These are phyloP conservation scores for Dione vanillae DNA, from an alignment of 2,888 invertebrate genomes.

Conservation along the genomic window DNA sequence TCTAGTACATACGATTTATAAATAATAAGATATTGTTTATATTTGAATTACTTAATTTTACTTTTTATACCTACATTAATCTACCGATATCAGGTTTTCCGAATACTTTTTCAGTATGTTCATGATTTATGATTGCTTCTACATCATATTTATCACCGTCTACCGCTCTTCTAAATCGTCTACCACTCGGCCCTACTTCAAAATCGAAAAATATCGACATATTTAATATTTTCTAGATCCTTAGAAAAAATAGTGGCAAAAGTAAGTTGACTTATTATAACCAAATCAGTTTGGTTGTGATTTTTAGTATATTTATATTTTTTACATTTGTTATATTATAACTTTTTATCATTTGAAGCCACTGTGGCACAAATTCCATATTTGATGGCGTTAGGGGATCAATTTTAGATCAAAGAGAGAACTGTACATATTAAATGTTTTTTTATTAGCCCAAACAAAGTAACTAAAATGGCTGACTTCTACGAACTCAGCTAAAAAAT, in stretches of 20 bases:
- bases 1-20: too few relatives aligned
- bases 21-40: too few relatives aligned
- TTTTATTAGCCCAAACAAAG: too few relatives aligned
- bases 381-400: too few relatives aligned
- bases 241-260: not conserved
- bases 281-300: constrained; percentile 60
- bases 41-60: too few relatives aligned
- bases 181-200: constrained; percentile 60
- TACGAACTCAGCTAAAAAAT: constrained; percentile 39
- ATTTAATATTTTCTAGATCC: constrained; percentile 23
- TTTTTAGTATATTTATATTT: not conserved
- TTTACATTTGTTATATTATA: not conserved
- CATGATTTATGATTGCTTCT: constrained; percentile 55
- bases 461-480: too few relatives aligned
- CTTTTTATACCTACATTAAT: constrained; percentile 64
- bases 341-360: not conserved
- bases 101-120: constrained; percentile 59
- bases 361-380: not conserved
- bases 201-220: constrained; percentile 80
- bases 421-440: too few relatives aligned
- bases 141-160: constrained; percentile 69
- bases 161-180: constrained; percentile 70
- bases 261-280: not conserved
- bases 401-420: too few relatives aligned
- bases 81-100: constrained; percentile 62